phyloP scores from a whole-genome alignment of 2,113 vertebrate genomes.

The Erythrolamprus reginae region DNA sequence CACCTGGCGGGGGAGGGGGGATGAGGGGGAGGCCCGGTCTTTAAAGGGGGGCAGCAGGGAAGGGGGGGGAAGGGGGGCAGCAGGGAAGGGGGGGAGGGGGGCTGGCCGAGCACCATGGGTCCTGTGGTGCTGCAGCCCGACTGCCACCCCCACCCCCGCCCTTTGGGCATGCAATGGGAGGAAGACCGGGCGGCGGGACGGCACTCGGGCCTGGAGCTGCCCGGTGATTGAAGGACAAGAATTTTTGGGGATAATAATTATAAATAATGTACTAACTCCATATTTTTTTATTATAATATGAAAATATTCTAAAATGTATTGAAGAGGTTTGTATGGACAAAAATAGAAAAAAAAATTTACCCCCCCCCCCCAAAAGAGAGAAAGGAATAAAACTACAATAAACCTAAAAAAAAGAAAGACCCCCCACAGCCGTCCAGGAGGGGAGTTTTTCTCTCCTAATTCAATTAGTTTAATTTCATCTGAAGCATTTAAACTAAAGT shows the following conservation, averaged over 20 bases:
- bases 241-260: too few relatives aligned
- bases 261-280: too few relatives aligned
- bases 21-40: neutral
- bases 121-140: neutral
- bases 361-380: too few relatives aligned
- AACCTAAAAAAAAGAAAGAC: too few relatives aligned
- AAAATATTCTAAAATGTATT: too few relatives aligned
- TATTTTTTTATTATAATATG: too few relatives aligned
- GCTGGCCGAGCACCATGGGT: neutral
- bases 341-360: too few relatives aligned
- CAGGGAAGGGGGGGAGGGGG: too few relatives aligned
- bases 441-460: neutral
- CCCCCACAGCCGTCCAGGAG: too few relatives aligned
- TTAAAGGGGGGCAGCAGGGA: neutral
- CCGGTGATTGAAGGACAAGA: neutral
- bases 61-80: neutral
- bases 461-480: conserved; percentile 55
- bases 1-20: neutral
- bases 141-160: neutral
- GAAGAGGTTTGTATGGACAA: too few relatives aligned
- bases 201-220: neutral
- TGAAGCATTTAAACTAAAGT: conserved; percentile 47
- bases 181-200: neutral
- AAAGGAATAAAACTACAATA: too few relatives aligned
- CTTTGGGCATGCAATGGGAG: neutral